Percentiles rank a stretch among this genome's conserved stretches.
phyloP scores from a whole-genome alignment of 1,140 invertebrate species.

The Pogonognathellus flavescens region DNA sequence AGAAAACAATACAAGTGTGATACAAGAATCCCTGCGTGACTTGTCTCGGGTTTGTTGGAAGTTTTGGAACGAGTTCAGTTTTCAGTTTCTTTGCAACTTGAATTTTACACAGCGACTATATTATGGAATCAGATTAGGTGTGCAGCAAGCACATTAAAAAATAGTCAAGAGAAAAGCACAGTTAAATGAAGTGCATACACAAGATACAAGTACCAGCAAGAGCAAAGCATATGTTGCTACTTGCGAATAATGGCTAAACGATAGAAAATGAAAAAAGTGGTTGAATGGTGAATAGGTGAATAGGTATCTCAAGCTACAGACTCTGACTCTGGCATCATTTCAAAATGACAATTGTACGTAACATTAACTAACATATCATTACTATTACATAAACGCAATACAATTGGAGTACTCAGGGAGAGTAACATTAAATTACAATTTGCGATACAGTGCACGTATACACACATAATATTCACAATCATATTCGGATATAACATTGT shows the following conservation, averaged over 20 bases:
- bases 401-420: no score
- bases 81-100: background rate
- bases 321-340: background rate
- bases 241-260: background rate
- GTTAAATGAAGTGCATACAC: no score
- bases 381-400: no score
- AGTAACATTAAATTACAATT: no score
- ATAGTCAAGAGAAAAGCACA: no score
- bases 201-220: background rate
- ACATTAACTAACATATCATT: background rate
- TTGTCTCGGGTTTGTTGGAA: background rate
- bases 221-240: background rate
- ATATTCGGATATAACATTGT: no score
- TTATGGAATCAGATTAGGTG: background rate
- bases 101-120: background rate
- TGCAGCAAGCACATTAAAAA: background rate
- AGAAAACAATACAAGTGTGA: no score
- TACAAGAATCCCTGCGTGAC: no score
- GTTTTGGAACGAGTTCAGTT: constrained; percentile 35
- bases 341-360: background rate
- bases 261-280: background rate
- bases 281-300: no score
- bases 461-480: no score
- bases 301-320: background rate
- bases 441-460: no score